Evolutionary conservation across 2,888 invertebrate genomes (phyloP).

Genomic region (Tenodera sinensis): DNA sequence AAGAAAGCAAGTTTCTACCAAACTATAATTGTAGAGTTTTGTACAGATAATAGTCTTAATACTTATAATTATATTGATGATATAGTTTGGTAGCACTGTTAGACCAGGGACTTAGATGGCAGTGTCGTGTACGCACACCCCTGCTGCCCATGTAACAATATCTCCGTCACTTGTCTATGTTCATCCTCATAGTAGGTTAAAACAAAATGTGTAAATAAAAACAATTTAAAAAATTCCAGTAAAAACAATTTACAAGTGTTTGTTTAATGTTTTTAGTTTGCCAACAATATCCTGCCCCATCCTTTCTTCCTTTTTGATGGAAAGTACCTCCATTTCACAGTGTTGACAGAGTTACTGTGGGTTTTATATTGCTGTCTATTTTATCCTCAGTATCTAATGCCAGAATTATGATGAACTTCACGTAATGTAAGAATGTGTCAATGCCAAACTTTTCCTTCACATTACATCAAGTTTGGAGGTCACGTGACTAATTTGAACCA

Average conservation of each 20-base stretch:
- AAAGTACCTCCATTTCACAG: no score
- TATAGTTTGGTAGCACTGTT: conserved; percentile 19
- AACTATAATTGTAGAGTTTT: conserved; percentile 28
- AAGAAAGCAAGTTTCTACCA: neutral
- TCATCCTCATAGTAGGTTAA: conserved; percentile 13
- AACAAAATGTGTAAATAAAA: conserved; percentile 17
- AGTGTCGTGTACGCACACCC: neutral
- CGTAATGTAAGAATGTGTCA: no score
- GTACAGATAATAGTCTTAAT: conserved; percentile 23
- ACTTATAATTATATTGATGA: neutral
- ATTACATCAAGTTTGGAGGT: no score
- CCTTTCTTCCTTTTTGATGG: neutral
- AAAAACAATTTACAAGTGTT: neutral
- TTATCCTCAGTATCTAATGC: no score
- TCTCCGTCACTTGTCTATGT: conserved; percentile 16
- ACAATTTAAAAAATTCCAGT: neutral
- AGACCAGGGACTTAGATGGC: conserved; percentile 15
- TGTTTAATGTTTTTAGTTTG: neutral
- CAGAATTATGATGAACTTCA: no score
- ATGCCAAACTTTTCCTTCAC: no score
- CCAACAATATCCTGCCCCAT: neutral
- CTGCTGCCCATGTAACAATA: conserved; percentile 6
- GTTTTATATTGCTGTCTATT: no score
- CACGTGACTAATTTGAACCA: no score
- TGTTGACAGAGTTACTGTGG: no score